Evolutionary conservation across 2,113 vertebrate genomes (phyloP).

Genomic region (Corythornis madagascariensis): DNA sequence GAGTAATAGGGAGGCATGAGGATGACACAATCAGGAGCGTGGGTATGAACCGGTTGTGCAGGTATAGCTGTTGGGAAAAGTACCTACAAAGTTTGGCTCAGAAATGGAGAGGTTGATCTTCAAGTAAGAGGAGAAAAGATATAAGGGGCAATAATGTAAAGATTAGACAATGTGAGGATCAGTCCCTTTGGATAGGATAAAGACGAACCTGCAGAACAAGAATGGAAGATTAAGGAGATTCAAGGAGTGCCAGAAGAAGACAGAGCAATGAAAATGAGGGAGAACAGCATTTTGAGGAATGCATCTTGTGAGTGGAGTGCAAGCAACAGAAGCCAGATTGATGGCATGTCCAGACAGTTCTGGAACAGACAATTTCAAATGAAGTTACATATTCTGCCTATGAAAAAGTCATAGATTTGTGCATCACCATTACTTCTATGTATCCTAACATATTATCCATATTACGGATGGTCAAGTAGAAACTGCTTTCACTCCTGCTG

Average conservation of each 20-base stretch:
- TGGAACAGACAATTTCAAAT: neutral
- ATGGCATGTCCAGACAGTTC: neutral
- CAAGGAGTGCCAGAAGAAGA: neutral
- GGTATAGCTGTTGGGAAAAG: neutral
- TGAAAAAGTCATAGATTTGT: neutral
- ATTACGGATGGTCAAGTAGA: neutral
- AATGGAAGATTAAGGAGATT: neutral
- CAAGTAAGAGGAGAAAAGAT: neutral
- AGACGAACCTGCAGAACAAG: neutral
- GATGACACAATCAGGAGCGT: neutral
- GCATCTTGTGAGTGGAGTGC: neutral
- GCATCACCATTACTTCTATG: neutral
- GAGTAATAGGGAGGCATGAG: neutral
- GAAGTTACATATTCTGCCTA: neutral
- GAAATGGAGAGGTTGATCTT: neutral
- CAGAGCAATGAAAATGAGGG: neutral
- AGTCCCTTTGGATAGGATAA: neutral
- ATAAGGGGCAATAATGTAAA: neutral
- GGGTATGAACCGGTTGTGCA: conserved; percentile 39
- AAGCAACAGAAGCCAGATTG: neutral
- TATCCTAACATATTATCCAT: neutral
- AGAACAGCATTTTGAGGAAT: neutral
- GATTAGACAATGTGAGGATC: neutral
- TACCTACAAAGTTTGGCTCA: neutral
- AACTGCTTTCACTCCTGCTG: neutral